Percentiles rank a stretch among this genome's conserved stretches.
Evolutionary conservation across 2,888 invertebrate genomes (phyloP).

Genomic region (Microctonus aethiopoides): DNA sequence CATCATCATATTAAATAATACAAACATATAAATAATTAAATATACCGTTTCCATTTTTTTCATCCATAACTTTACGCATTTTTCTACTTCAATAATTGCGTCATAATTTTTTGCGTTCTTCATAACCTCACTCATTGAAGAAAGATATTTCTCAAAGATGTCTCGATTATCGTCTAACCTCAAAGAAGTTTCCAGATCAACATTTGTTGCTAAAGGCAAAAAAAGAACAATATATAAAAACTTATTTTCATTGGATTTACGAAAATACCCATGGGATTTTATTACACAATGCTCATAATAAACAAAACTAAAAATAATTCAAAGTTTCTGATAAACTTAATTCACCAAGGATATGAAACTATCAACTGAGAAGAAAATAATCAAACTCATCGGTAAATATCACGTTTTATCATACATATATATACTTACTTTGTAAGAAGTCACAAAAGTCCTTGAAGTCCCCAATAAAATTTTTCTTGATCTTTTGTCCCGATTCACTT

Average conservation of each 20-base stretch:
- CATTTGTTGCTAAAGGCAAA: conserved; percentile 5
- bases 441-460: conserved; percentile 71
- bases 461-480: conserved; percentile 71
- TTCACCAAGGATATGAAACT: not conserved
- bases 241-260: not conserved
- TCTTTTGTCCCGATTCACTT: conserved; percentile 65
- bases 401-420: not conserved
- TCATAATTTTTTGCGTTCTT: conserved; percentile 71
- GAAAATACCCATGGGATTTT: not conserved
- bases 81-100: conserved; percentile 74
- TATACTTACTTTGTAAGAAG: conserved; percentile 69
- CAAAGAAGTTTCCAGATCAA: conserved; percentile 74
- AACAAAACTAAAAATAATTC: conserved; percentile 1
- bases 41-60: conserved; percentile 78
- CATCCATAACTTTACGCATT: conserved; percentile 76
- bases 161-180: conserved; percentile 72
- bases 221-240: conserved; percentile 1
- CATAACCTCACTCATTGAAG: conserved; percentile 72
- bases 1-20: not conserved
- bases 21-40: not conserved
- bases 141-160: conserved; percentile 72
- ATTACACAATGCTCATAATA: not conserved
- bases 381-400: not conserved
- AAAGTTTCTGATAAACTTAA: conserved; percentile 5
- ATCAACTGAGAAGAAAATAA: not conserved